Conservation (phyloP, 2,797 vertebrate species). For the Coregonus sp. region DNA sequence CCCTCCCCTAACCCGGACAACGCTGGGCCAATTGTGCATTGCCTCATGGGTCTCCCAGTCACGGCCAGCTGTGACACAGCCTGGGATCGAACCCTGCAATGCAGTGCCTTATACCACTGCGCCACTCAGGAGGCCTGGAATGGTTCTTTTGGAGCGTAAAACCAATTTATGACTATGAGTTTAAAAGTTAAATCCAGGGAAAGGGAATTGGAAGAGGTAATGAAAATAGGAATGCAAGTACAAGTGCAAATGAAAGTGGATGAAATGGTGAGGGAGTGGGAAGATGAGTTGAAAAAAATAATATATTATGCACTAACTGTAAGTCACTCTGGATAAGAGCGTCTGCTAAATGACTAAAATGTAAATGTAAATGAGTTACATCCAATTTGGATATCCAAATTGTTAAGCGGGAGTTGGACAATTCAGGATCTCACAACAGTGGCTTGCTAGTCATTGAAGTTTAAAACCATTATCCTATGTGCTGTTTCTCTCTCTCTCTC, state of each 20-base stretch:
- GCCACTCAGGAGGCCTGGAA: no score
- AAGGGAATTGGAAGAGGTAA: neutral
- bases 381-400: neutral
- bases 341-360: no score
- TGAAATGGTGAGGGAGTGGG: neutral
- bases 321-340: no score
- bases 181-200: neutral
- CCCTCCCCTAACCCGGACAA: no score
- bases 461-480: neutral
- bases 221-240: neutral
- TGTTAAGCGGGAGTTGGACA: neutral
- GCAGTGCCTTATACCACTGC: no score
- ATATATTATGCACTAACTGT: no score
- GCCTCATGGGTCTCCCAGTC: no score
- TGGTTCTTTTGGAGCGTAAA: neutral
- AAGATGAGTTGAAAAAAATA: neutral
- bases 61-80: no score
- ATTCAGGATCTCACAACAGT: neutral
- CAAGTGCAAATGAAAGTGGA: neutral
- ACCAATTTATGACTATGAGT: neutral
- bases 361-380: neutral
- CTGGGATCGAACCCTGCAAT: no score
- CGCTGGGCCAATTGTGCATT: no score
- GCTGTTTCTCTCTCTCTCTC: neutral
- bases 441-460: conserved; percentile 12